Evolutionary conservation across 2,113 vertebrate genomes (phyloP).

Genomic region (Sciurus niger): DNA sequence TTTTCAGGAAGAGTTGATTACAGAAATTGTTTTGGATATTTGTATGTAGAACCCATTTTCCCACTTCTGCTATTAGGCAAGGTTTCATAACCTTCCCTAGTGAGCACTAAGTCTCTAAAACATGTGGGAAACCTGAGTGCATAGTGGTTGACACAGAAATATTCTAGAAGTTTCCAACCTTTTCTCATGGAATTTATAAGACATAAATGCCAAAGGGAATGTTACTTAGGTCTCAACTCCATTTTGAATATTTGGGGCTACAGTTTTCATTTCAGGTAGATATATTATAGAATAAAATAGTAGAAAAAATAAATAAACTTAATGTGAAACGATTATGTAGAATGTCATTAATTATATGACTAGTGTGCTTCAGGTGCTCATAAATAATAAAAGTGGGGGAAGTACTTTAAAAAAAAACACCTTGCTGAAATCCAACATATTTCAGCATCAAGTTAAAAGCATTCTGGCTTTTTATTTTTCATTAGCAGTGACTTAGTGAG

Average conservation of each 20-base stretch:
- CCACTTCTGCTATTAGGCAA: neutral
- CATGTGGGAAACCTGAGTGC: neutral
- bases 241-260: neutral
- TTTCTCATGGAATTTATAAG: neutral
- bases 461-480: conserved; percentile 59
- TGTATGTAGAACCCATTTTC: neutral
- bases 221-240: neutral
- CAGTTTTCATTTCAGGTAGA: neutral
- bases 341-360: neutral
- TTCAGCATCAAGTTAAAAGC: conserved; percentile 64
- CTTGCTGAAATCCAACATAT: neutral
- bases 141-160: neutral
- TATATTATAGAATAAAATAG: neutral
- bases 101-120: neutral
- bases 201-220: neutral
- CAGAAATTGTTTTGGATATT: neutral
- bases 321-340: neutral
- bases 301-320: neutral
- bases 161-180: neutral
- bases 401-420: neutral
- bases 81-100: neutral
- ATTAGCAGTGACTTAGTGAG: conserved; percentile 56
- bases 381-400: neutral
- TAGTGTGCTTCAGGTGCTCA: neutral
- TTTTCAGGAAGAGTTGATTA: neutral